phyloP scores from a whole-genome alignment of 35 echinoderm and acorn worm species.

The Apostichopus japonicus region DNA sequence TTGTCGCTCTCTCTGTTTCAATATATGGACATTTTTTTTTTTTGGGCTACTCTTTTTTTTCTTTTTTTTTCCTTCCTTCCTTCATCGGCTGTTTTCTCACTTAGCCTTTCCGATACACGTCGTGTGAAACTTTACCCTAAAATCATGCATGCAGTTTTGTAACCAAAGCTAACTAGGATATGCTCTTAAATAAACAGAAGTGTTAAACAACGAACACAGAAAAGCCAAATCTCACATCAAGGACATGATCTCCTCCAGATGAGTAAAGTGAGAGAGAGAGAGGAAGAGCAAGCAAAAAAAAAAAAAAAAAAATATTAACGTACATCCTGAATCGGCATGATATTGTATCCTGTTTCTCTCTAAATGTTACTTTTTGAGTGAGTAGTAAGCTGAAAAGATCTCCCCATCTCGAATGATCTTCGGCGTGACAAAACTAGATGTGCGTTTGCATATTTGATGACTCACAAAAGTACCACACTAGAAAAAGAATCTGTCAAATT shows the following conservation, averaged over 20 bases:
- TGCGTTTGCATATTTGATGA: conserved; percentile 47
- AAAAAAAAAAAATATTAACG: conserved; percentile 2
- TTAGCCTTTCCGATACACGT: conserved; percentile 13
- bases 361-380: conserved; percentile 62
- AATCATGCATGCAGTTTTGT: conserved; percentile 68
- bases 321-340: conserved; percentile 47
- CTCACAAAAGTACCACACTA: conserved; percentile 43
- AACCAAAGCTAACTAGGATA: conserved; percentile 59
- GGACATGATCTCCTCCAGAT: conserved; percentile 46
- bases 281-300: too few species aligned
- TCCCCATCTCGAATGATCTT: conserved; percentile 36
- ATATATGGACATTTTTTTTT: conserved; percentile 54
- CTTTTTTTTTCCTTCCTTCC: neutral
- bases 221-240: conserved; percentile 50
- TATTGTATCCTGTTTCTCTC: conserved; percentile 47
- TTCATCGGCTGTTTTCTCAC: conserved; percentile 22
- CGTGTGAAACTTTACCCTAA: conserved; percentile 51
- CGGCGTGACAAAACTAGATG: conserved; percentile 45
- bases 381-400: conserved; percentile 41
- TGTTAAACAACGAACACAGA: conserved; percentile 46
- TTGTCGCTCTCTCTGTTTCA: neutral
- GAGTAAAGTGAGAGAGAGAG: conserved; percentile 37
- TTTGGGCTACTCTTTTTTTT: neutral
- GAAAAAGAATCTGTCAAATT: conserved; percentile 45
- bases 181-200: conserved; percentile 56